These are phyloP conservation scores for Eristalis pertinax DNA, from an alignment of 2,888 invertebrate species.

Conservation along the genomic window DNA sequence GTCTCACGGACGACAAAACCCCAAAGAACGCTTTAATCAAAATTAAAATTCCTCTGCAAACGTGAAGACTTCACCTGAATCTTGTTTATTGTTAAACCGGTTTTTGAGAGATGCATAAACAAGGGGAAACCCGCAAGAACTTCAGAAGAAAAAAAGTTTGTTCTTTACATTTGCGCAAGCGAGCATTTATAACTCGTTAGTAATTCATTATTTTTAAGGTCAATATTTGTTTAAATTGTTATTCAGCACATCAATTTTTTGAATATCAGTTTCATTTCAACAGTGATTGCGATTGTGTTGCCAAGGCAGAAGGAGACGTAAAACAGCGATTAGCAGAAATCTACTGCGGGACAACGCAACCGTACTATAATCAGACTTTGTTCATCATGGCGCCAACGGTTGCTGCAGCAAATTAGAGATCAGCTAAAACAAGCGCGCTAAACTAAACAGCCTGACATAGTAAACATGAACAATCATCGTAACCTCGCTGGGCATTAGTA, in stretches of 20 bases:
- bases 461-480: not conserved
- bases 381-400: not conserved
- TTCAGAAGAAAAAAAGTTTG: not conserved
- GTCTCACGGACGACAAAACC: too few relatives aligned
- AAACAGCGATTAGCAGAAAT: too few relatives aligned
- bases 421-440: not conserved
- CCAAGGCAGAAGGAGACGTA: not conserved
- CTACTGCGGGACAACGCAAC: too few relatives aligned
- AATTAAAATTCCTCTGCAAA: not conserved
- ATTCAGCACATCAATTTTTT: not conserved
- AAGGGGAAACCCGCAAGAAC: not conserved
- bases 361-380: not conserved
- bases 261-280: not conserved
- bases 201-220: not conserved
- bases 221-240: not conserved
- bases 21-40: too few relatives aligned
- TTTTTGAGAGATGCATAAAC: not conserved
- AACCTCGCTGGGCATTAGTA: not conserved
- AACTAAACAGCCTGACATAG: not conserved
- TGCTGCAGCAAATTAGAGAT: not conserved
- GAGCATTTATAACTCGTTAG: not conserved
- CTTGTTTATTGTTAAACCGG: not conserved
- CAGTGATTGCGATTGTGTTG: not conserved
- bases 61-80: not conserved
- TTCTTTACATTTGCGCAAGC: not conserved